Evolutionary conservation across 2,888 invertebrate species (phyloP), one percentile per base, ranked within the genome.

Genomic region (Leptura quadrifasciata): DNA sequence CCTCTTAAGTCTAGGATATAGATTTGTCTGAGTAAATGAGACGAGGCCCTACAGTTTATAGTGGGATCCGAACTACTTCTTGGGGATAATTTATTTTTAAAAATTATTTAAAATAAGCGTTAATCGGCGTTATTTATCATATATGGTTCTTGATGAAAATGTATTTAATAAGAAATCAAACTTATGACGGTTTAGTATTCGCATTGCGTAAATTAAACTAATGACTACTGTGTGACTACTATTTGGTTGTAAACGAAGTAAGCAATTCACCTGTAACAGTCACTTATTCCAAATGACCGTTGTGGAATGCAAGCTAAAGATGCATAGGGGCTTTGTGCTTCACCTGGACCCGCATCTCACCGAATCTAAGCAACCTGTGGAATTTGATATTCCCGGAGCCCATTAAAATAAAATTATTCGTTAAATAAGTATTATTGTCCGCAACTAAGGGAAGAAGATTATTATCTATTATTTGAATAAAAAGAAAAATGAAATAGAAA

Each of bases 261-360:
- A 68, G 20, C 35, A 47, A 58, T 69, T 24, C 69, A 69, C 69
- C 69, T 69, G 69, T 69, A 69, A 58, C 57, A 58, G 58, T 18
- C 58, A 39, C 47, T 69, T 47, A 58, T 69, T 69, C 27, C 47
- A 60, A 69, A 60, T 69, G 69, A 58, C 58, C 58, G 69, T 69
- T 58, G 69, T 69, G 69, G 58, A 69, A 69, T 69, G 69, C 15
- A 39, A 54, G 58, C 58, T 58, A 69, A 58, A n/a, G 58, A 69
- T 31, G 58, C 69, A 69, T 69, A 69, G 57, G 69, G 69, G 69
- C 57, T 77, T 71, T 60, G 81, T 35, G 77, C 73, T 75, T 81
- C 83, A 83, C 82, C 83, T 81, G 83, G 81, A 83, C 83, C 83
- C 83, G 83, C 83, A 83, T 83, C 82, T 82, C 71, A 73, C 70